Evolutionary conservation across 1,140 invertebrate genomes (phyloP).

Genomic region (Rhopalosiphum maidis): DNA sequence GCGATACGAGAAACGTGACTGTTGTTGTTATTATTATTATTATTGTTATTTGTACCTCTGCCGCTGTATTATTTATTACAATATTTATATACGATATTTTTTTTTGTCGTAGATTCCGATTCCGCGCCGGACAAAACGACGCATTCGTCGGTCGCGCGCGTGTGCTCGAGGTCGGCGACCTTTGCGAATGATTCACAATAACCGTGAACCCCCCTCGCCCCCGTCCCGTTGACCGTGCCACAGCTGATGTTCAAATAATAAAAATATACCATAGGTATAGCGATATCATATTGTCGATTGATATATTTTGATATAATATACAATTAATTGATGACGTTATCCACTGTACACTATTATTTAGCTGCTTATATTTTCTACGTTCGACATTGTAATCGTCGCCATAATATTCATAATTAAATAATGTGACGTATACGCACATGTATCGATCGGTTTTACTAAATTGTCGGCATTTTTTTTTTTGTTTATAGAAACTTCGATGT

Average conservation of each 20-base stretch:
- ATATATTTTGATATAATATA: neutral
- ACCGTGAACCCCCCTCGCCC: neutral
- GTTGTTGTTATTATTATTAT: neutral
- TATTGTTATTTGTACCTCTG: neutral
- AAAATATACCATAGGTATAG: neutral
- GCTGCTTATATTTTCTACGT: neutral
- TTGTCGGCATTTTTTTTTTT: neutral
- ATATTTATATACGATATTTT: neutral
- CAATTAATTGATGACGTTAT: neutral
- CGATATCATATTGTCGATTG: neutral
- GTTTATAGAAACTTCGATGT: neutral
- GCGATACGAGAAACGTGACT: neutral
- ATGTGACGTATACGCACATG: neutral
- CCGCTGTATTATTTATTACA: neutral
- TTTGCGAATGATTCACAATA: neutral
- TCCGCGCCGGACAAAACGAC: neutral
- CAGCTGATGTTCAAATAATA: constrained; percentile 7
- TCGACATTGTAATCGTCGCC: neutral
- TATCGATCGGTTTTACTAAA: neutral
- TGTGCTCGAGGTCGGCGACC: constrained; percentile 16
- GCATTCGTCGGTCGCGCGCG: neutral
- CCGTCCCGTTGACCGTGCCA: neutral
- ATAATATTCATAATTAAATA: neutral
- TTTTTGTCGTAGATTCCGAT: neutral
- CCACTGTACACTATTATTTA: neutral